Conservation (phyloP, 2,888 invertebrate genomes). For the Synergus umbraculus region DNA sequence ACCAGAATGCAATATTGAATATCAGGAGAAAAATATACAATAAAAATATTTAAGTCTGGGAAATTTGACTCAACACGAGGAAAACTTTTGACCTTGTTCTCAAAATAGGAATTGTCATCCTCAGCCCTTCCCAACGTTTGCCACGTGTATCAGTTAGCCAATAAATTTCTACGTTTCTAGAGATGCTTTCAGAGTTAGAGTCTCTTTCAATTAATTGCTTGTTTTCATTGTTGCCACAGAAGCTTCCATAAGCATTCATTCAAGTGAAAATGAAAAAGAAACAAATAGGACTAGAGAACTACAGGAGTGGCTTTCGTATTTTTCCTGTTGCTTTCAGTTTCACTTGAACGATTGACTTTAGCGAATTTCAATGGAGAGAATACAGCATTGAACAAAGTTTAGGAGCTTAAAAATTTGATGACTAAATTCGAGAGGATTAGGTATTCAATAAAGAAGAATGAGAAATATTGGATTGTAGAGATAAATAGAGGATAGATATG, state of each 20-base stretch:
- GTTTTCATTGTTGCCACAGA: slow-evolving; percentile 18
- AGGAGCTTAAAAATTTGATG: not conserved
- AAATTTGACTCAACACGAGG: not conserved
- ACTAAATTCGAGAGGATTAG: not conserved
- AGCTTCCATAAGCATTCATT: not conserved
- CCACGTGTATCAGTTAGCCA: slow-evolving; percentile 10
- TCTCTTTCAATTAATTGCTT: slow-evolving; percentile 30
- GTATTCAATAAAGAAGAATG: not conserved
- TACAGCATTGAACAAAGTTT: not conserved
- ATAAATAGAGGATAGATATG: not conserved
- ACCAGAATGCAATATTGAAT: not conserved
- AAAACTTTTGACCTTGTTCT: slow-evolving; percentile 40
- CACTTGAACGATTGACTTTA: not conserved
- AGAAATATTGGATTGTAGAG: not conserved
- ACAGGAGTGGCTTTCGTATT: not conserved
- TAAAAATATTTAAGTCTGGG: not conserved
- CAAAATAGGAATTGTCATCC: slow-evolving; percentile 40
- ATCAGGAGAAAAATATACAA: not conserved
- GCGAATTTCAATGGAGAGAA: not conserved
- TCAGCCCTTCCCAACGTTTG: slow-evolving; percentile 24
- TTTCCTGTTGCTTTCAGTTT: not conserved
- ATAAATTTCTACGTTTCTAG: slow-evolving; percentile 21
- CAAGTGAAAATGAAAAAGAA: not conserved
- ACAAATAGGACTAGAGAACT: not conserved
- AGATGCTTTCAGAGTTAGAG: not conserved